Conservation (phyloP, 1,140 invertebrate genomes). For the Gyrodactylus bullatarudis region DNA sequence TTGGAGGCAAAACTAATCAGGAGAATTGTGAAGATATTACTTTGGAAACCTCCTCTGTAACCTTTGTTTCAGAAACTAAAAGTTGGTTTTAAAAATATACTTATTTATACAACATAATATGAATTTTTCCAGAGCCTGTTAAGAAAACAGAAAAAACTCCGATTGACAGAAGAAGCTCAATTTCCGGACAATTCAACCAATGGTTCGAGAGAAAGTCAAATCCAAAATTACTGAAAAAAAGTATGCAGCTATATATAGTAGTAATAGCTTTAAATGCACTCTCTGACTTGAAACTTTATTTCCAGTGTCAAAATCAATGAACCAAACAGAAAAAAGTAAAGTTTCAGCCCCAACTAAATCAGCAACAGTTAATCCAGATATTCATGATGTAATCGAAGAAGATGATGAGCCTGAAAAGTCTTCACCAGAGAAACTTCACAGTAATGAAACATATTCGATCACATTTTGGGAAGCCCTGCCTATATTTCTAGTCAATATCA, state of each 20-base stretch:
- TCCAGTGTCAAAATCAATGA: background rate
- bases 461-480: slow-evolving; percentile 58
- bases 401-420: background rate
- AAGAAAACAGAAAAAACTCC: too few species aligned
- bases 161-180: too few species aligned
- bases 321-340: background rate
- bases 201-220: background rate
- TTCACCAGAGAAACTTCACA: background rate
- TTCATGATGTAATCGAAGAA: too few species aligned
- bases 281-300: too few species aligned
- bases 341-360: background rate
- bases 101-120: too few species aligned
- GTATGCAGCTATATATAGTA: too few species aligned
- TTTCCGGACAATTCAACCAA: too few species aligned
- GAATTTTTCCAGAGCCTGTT: too few species aligned
- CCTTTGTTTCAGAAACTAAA: background rate
- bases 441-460: background rate
- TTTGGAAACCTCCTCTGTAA: too few species aligned
- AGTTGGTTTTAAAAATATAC: background rate
- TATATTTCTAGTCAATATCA: slow-evolving; percentile 70
- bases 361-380: background rate
- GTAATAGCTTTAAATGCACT: too few species aligned
- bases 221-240: background rate
- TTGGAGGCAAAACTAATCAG: slow-evolving; percentile 42
- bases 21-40: too few species aligned